phyloP scores from a whole-genome alignment of 2,797 vertebrate species.

The Phrynocephalus guinanensis region DNA sequence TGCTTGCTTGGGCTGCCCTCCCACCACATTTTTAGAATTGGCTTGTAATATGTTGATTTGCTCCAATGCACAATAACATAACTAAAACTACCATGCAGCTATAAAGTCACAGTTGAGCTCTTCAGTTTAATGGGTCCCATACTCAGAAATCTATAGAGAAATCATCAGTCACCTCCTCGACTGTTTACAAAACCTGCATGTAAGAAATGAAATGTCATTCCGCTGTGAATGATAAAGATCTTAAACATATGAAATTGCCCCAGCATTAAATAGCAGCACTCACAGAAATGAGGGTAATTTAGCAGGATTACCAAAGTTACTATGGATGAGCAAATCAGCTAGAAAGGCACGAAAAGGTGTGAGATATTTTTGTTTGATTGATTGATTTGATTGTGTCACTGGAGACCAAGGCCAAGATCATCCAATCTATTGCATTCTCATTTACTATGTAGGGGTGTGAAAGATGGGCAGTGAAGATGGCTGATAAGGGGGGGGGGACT shows the following conservation, averaged over 20 bases:
- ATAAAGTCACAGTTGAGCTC: conserved; percentile 21
- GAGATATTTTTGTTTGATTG: no score
- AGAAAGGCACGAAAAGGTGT: not conserved
- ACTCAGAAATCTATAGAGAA: conserved; percentile 51
- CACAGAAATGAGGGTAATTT: not conserved
- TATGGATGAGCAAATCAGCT: not conserved
- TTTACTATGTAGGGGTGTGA: no score
- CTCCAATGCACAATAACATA: no score
- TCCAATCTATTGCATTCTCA: no score
- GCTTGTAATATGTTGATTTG: no score
- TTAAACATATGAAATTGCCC: not conserved
- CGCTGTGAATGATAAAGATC: not conserved
- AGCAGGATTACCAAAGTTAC: not conserved
- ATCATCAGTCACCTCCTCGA: conserved; percentile 18
- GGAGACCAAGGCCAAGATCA: no score
- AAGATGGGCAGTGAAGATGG: no score
- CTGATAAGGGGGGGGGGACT: no score
- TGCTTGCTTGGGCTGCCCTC: no score
- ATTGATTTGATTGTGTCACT: no score
- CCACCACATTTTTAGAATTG: no score
- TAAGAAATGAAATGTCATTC: conserved; percentile 8
- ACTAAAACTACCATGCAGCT: no score
- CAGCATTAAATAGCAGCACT: not conserved
- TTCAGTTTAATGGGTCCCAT: conserved; percentile 25
- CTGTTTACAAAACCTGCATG: conserved; percentile 45